A percentile compares a stretch with the other conserved stretches of the same genome.
Evolutionary conservation across 2,888 invertebrate genomes (phyloP).

Genomic region (Andrena haemorrhoa): DNA sequence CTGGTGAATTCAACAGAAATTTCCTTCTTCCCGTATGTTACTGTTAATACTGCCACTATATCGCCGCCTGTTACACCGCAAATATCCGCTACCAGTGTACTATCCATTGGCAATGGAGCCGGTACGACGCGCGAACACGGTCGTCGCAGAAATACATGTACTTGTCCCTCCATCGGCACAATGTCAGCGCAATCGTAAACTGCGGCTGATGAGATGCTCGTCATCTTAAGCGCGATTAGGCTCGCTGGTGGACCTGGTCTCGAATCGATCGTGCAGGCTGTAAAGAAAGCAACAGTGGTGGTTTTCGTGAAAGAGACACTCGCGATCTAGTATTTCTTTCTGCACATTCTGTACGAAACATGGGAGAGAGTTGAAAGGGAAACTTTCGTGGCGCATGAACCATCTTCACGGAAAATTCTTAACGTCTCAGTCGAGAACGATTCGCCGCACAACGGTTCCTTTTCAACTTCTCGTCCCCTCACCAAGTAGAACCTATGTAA

Average conservation of each 20-base stretch:
- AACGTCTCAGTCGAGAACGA: no score
- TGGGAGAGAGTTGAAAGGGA: no score
- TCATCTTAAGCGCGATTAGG: background rate
- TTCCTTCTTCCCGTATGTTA: constrained; percentile 28
- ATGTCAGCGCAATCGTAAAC: background rate
- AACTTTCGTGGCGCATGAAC: no score
- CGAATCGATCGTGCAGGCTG: constrained; percentile 2
- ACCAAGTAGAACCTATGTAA: no score
- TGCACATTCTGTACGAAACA: no score
- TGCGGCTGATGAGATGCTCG: background rate
- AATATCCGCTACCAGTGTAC: constrained; percentile 48
- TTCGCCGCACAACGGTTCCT: no score
- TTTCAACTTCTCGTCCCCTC: no score
- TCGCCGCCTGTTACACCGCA: constrained; percentile 42
- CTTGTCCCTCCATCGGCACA: background rate
- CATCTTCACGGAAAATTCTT: no score
- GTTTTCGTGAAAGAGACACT: background rate
- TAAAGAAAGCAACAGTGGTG: background rate
- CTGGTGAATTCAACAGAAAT: constrained; percentile 36
- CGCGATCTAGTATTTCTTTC: no score
- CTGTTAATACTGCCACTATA: constrained; percentile 40
- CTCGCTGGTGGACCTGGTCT: constrained; percentile 36
- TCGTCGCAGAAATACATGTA: constrained; percentile 24
- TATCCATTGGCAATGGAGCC: constrained; percentile 37
- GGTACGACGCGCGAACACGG: constrained; percentile 48